phyloP scores from a whole-genome alignment of 2,113 vertebrate genomes.

The Scomber colias region DNA sequence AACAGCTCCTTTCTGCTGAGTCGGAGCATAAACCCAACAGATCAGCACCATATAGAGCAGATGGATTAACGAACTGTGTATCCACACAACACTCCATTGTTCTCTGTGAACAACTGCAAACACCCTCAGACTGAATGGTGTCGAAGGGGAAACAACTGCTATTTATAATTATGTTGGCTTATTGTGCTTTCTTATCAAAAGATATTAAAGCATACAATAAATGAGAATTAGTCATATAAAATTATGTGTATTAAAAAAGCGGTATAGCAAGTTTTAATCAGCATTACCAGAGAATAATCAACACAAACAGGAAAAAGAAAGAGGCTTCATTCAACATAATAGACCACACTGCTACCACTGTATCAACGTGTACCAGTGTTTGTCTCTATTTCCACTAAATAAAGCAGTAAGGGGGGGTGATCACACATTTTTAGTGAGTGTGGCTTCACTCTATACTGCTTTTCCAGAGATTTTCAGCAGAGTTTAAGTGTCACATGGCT shows the following conservation, averaged over 20 bases:
- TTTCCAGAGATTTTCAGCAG: too few relatives aligned
- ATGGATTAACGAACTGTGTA: conserved; percentile 65
- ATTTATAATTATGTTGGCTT: not conserved
- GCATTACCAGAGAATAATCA: not conserved
- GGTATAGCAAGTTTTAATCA: not conserved
- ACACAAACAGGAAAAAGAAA: not conserved
- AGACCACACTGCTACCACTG: not conserved
- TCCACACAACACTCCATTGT: conserved; percentile 70
- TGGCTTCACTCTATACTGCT: not conserved
- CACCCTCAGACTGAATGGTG: conserved; percentile 15
- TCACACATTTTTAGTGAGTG: not conserved
- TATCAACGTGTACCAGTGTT: not conserved
- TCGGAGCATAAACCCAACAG: conserved; percentile 53
- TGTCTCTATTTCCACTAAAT: conserved; percentile 5
- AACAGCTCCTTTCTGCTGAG: conserved; percentile 60
- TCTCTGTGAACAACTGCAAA: conserved; percentile 45
- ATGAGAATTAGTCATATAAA: not conserved
- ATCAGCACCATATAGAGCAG: conserved; percentile 64
- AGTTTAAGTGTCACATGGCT: conserved; percentile 26
- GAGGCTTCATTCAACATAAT: not conserved
- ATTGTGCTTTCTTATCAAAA: too few relatives aligned
- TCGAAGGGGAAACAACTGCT: not conserved
- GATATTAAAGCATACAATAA: too few relatives aligned
- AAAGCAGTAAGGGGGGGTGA: conserved; percentile 10
- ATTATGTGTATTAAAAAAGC: too few relatives aligned